Conservation (phyloP, 2,888 invertebrate species). For the Nomada lathburiana region DNA sequence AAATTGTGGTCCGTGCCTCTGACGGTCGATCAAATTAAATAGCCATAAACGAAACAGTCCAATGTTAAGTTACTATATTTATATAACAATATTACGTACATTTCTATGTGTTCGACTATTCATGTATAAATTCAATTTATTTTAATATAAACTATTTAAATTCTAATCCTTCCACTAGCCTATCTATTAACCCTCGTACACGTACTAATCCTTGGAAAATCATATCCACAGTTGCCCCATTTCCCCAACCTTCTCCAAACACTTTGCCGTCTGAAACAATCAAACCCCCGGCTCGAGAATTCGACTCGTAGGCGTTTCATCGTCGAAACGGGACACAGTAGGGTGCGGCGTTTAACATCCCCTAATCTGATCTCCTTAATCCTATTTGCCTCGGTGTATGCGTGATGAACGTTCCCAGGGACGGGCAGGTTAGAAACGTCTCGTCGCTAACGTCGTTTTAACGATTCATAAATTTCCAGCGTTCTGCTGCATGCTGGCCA, state of each 20-base stretch:
- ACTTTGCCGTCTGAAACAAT: conserved; percentile 2
- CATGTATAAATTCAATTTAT: too few species aligned
- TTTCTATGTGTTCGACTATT: too few species aligned
- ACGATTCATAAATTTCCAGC: conserved; percentile 69
- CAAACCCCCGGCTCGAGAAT: not conserved
- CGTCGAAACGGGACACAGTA: not conserved
- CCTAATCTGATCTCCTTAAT: conserved; percentile 39
- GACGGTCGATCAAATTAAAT: too few species aligned
- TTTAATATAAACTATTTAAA: too few species aligned
- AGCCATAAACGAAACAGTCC: too few species aligned
- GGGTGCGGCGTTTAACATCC: conserved; percentile 31
- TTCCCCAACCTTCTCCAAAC: not conserved
- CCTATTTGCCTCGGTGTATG: conserved; percentile 26
- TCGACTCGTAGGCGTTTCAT: conserved; percentile 4
- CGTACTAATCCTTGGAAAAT: not conserved
- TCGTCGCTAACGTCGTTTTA: conserved; percentile 64
- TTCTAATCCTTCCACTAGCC: too few species aligned
- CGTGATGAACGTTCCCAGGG: not conserved
- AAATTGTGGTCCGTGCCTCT: too few species aligned
- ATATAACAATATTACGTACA: too few species aligned
- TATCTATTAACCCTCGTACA: not conserved
- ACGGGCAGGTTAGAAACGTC: conserved; percentile 9
- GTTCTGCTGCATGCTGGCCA: conserved; percentile 32
- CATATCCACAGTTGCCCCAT: too few species aligned
- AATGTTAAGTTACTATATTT: too few species aligned